Percentiles rank a stretch among this genome's conserved stretches.
These are phyloP conservation scores for Campoletis raptor DNA, from an alignment of 2,888 invertebrate species.

Conservation along the genomic window DNA sequence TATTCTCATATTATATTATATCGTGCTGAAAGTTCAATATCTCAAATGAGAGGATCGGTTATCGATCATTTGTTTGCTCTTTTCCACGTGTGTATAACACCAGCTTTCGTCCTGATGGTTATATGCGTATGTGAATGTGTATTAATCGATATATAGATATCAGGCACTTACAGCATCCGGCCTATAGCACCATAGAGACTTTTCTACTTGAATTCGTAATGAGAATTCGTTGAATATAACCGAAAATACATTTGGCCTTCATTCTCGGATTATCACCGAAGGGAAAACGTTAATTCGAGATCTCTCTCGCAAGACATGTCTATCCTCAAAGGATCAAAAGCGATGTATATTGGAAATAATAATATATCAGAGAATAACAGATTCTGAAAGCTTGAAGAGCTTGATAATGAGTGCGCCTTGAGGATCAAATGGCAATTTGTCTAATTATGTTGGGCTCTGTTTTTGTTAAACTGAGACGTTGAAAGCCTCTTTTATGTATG, in stretches of 20 bases:
- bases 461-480: background rate
- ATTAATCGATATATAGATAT: background rate
- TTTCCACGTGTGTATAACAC: background rate
- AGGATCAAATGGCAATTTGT: background rate
- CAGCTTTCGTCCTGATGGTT: slow-evolving; percentile 17
- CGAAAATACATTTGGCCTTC: slow-evolving; percentile 46
- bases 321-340: slow-evolving; percentile 7
- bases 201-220: slow-evolving; percentile 59
- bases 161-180: slow-evolving; percentile 39
- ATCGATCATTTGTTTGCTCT: slow-evolving; percentile 59
- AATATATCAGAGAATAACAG: background rate
- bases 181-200: slow-evolving; percentile 23
- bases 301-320: slow-evolving; percentile 21
- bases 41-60: slow-evolving; percentile 45
- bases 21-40: slow-evolving; percentile 65
- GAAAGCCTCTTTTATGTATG: background rate
- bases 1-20: slow-evolving; percentile 49
- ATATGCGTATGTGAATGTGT: slow-evolving; percentile 4
- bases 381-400: background rate
- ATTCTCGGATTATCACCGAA: slow-evolving; percentile 53
- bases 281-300: slow-evolving; percentile 54
- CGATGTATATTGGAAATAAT: background rate
- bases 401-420: background rate
- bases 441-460: background rate
- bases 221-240: slow-evolving; percentile 58